Evolutionary conservation across 2,888 invertebrate genomes (phyloP).

Genomic region (Cephus runcator): DNA sequence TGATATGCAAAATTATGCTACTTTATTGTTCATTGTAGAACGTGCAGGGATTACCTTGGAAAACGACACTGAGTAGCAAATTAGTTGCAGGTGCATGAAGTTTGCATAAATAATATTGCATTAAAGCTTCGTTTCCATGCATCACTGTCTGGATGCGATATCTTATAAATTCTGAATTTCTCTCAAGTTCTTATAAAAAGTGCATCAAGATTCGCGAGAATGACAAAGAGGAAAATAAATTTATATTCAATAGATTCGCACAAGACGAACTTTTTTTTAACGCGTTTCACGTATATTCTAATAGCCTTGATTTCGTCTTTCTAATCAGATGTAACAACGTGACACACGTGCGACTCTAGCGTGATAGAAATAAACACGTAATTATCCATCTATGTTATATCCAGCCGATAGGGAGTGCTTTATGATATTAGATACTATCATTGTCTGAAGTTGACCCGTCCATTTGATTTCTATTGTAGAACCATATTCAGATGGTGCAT

Average conservation of each 20-base stretch:
- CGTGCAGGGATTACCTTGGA: not conserved
- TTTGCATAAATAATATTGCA: not conserved
- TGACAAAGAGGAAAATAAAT: not conserved
- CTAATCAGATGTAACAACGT: not conserved
- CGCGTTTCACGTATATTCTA: not conserved
- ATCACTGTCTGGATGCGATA: not conserved
- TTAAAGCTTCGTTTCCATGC: not conserved
- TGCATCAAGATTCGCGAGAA: not conserved
- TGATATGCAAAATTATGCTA: not conserved
- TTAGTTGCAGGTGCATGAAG: not conserved
- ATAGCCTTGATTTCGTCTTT: not conserved
- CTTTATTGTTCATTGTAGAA: not conserved
- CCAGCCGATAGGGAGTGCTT: not conserved
- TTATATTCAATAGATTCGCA: not conserved
- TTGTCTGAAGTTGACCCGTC: too few species aligned
- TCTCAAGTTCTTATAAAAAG: not conserved
- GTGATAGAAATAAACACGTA: not conserved
- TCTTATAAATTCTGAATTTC: not conserved
- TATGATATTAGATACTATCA: not conserved
- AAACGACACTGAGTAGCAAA: not conserved
- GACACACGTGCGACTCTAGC: not conserved
- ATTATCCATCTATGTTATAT: not conserved
- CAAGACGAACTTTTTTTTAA: not conserved
- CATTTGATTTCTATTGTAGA: too few species aligned
- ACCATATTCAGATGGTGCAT: too few species aligned